Evolutionary conservation across 2,888 invertebrate species (phyloP).

Genomic region (Orchesellides sinensis): DNA sequence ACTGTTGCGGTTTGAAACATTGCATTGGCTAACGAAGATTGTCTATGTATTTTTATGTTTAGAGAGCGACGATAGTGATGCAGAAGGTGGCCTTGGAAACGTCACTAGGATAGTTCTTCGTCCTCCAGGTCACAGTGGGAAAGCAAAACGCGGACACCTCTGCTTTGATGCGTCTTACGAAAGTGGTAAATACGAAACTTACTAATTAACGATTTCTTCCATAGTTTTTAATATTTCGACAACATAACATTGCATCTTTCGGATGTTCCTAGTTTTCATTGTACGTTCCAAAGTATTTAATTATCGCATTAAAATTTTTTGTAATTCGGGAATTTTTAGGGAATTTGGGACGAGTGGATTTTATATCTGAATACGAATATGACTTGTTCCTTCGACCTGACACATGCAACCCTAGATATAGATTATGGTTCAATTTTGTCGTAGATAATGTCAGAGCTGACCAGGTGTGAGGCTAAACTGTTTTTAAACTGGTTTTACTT

Average conservation of each 20-base stretch:
- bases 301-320: no score
- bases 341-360: conserved; percentile 96
- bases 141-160: conserved; percentile 96
- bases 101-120: conserved; percentile 91
- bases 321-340: no score
- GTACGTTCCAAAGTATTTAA: no score
- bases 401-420: conserved; percentile 93
- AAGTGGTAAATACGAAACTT: conserved; percentile 82
- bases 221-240: no score
- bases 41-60: no score
- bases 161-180: conserved; percentile 99
- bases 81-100: conserved; percentile 95
- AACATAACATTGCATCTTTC: no score
- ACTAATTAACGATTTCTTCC: no score
- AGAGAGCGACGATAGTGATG: conserved; percentile 95
- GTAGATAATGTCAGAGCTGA: conserved; percentile 96
- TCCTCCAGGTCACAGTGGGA: conserved; percentile 94
- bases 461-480: conserved; percentile 81
- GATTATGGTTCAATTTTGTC: conserved; percentile 99
- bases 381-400: conserved; percentile 97
- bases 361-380: conserved; percentile 95
- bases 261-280: no score
- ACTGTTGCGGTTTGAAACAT: no score
- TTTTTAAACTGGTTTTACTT: neutral
- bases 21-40: no score